These are phyloP conservation scores for Cherax destructor DNA, from an alignment of 1,140 invertebrate species.

Conservation along the genomic window DNA sequence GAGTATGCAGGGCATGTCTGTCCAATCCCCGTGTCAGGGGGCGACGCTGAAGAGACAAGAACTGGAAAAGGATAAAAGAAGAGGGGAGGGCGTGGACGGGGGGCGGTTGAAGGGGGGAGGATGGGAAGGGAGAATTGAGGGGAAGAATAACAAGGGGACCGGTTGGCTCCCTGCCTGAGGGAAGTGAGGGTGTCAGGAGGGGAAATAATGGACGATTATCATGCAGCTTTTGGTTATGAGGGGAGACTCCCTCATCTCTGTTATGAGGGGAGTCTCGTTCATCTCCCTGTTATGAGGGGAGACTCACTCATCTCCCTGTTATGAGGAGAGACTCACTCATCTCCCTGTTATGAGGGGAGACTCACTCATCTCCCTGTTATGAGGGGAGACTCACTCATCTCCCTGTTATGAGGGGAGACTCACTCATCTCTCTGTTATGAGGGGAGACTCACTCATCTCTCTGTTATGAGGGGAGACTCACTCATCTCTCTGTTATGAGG, in stretches of 20 bases:
- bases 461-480: no score
- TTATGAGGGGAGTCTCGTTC: neutral
- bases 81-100: neutral
- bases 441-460: no score
- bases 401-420: no score
- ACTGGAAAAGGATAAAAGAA: slow-evolving; percentile 11
- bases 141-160: neutral
- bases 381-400: no score
- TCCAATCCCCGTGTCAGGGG: slow-evolving; percentile 35
- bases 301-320: no score
- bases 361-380: no score
- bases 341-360: no score
- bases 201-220: slow-evolving; percentile 53
- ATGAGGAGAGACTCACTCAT: no score
- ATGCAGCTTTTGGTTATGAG: slow-evolving; percentile 4
- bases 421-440: no score
- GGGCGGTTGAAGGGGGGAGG: neutral
- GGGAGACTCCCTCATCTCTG: neutral
- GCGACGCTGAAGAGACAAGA: neutral
- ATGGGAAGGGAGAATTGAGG: neutral
- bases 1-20: slow-evolving; percentile 37
- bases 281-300: no score
- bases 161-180: slow-evolving; percentile 10
- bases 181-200: slow-evolving; percentile 43
- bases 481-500: no score